Percentiles rank a stretch among this genome's conserved stretches.
Evolutionary conservation across 2,113 vertebrate species (phyloP).

Genomic region (Triplophysa dalaica): DNA sequence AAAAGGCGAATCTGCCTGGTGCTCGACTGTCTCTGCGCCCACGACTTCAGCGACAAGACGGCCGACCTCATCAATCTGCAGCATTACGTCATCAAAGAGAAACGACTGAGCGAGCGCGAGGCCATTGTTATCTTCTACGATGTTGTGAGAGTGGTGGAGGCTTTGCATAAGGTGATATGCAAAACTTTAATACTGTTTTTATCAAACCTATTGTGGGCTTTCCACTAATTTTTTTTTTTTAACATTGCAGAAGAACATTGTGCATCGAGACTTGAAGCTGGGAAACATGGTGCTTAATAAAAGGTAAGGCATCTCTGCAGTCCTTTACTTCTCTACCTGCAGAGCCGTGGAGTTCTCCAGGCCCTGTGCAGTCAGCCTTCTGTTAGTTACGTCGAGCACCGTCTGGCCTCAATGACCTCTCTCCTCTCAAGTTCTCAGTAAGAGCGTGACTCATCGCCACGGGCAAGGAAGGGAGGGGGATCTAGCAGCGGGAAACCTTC

Average conservation of each 20-base stretch:
- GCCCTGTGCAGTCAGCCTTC: background rate
- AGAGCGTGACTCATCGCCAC: constrained; percentile 57
- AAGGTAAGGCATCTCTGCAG: constrained; percentile 76
- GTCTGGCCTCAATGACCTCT: constrained; percentile 39
- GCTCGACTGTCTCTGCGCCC: constrained; percentile 95
- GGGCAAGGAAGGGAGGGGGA: constrained; percentile 20
- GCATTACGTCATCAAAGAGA: constrained; percentile 99
- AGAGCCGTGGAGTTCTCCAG: constrained; percentile 15
- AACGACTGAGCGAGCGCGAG: constrained; percentile 92
- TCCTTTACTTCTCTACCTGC: background rate
- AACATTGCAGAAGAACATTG: constrained; percentile 91
- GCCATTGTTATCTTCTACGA: constrained; percentile 98
- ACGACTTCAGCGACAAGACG: constrained; percentile 96
- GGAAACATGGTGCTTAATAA: constrained; percentile 99
- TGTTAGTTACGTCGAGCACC: constrained; percentile 17
- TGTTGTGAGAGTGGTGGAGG: constrained; percentile 96
- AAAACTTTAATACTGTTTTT: background rate
- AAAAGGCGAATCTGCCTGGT: constrained; percentile 97
- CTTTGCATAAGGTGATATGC: constrained; percentile 90
- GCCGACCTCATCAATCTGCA: constrained; percentile 98
- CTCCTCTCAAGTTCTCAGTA: constrained; percentile 46
- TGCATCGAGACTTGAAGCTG: constrained; percentile 98
- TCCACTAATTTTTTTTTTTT: constrained; percentile 1
- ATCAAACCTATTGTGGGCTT: too few species aligned
- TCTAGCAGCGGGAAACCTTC: constrained; percentile 23